Evolutionary conservation across 2,888 invertebrate genomes (phyloP).

Genomic region (Augochlorella aurata): DNA sequence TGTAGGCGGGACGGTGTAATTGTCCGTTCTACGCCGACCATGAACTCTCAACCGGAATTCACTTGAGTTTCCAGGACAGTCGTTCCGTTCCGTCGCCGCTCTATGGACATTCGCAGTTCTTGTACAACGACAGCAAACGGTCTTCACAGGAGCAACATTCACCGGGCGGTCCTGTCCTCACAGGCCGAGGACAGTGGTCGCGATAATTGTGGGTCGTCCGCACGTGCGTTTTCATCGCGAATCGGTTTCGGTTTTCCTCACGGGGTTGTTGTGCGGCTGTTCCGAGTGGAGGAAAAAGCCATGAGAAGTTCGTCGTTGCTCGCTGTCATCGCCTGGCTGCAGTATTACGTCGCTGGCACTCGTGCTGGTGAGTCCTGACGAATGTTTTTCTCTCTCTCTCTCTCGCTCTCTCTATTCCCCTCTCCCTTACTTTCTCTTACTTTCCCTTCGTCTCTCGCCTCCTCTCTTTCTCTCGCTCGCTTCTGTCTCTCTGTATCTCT

Average conservation of each 20-base stretch:
- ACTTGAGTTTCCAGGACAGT: not conserved
- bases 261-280: not conserved
- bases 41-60: conserved; percentile 24
- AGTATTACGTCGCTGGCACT: conserved; percentile 62
- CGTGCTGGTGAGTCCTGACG: conserved; percentile 66
- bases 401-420: not conserved
- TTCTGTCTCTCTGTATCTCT: not conserved
- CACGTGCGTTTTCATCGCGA: conserved; percentile 52
- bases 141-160: not conserved
- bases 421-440: not conserved
- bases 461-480: not conserved
- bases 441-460: not conserved
- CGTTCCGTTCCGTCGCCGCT: not conserved
- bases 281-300: conserved; percentile 41
- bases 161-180: conserved; percentile 21
- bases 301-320: conserved; percentile 62
- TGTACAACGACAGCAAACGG: not conserved
- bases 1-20: conserved; percentile 35
- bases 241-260: conserved; percentile 20
- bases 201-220: conserved; percentile 27
- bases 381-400: not conserved
- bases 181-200: conserved; percentile 9
- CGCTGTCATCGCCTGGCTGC: conserved; percentile 64
- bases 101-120: not conserved
- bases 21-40: conserved; percentile 21